These are phyloP conservation scores for Podotricha telesiphe DNA, from an alignment of 2,888 invertebrate species.

Conservation along the genomic window DNA sequence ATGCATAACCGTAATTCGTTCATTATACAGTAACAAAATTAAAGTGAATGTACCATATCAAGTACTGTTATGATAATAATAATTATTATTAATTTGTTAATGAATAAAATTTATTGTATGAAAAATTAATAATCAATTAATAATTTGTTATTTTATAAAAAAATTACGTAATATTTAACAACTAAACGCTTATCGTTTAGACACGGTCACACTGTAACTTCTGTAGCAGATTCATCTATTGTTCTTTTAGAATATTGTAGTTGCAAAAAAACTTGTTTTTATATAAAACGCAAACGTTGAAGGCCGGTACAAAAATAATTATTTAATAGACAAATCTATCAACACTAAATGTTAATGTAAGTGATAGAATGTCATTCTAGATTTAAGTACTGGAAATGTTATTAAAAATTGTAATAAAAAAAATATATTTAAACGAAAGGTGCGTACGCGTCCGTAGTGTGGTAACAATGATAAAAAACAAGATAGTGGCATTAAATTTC, in stretches of 20 bases:
- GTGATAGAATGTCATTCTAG: too few species aligned
- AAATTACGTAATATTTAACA: constrained; percentile 26
- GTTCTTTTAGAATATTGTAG: constrained; percentile 13
- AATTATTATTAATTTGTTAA: background rate
- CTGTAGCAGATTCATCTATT: constrained; percentile 26
- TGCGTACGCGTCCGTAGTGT: too few species aligned
- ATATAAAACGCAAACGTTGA: constrained; percentile 5
- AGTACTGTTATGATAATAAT: constrained; percentile 4
- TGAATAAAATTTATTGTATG: background rate
- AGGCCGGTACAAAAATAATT: constrained; percentile 11
- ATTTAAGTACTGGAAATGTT: too few species aligned
- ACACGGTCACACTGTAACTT: constrained; percentile 40
- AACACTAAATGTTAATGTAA: background rate
- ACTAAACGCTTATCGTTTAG: constrained; percentile 26
- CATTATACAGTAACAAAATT: background rate
- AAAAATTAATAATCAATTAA: background rate
- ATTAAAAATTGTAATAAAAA: too few species aligned
- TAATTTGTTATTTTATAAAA: background rate
- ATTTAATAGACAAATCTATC: background rate
- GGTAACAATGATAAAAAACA: too few species aligned
- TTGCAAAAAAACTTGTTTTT: constrained; percentile 17
- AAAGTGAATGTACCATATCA: constrained; percentile 9
- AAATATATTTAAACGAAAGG: too few species aligned
- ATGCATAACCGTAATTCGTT: constrained; percentile 47
- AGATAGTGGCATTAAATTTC: background rate